Conservation (phyloP, 1,140 invertebrate genomes). For the Hetaerina americana region DNA sequence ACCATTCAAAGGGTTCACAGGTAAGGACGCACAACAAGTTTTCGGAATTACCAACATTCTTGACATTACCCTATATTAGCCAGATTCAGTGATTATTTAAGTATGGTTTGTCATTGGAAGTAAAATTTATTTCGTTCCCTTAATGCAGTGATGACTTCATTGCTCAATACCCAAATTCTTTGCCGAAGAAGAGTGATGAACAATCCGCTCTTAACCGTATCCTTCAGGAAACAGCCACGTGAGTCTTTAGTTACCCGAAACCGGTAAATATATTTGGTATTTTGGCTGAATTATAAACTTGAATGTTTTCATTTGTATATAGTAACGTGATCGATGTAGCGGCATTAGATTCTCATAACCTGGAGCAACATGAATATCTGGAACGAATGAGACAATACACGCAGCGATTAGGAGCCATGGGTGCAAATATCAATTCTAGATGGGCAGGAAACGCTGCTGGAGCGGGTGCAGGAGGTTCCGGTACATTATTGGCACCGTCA, state of each 20-base stretch:
- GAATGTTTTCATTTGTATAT: conserved; percentile 14
- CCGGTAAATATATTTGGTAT: no score
- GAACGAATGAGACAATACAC: conserved; percentile 59
- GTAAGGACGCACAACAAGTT: conserved; percentile 22
- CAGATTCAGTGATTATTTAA: no score
- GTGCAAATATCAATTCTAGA: conserved; percentile 28
- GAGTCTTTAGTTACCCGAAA: conserved; percentile 31
- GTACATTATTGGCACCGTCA: not conserved
- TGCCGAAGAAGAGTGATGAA: conserved; percentile 70
- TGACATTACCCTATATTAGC: not conserved
- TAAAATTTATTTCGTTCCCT: no score
- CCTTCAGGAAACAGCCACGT: conserved; percentile 78
- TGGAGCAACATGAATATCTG: conserved; percentile 66
- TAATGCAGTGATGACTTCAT: conserved; percentile 46
- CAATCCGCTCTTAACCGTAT: conserved; percentile 77
- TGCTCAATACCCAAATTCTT: conserved; percentile 43
- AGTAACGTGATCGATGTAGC: conserved; percentile 76
- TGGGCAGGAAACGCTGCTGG: conserved; percentile 23
- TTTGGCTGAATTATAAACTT: not conserved
- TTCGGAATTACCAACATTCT: conserved; percentile 4
- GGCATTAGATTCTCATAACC: conserved; percentile 59
- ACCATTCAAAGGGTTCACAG: conserved; percentile 43
- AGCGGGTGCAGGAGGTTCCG: not conserved
- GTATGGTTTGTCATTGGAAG: no score
- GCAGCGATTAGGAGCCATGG: conserved; percentile 22